Percentiles rank a stretch among this genome's conserved stretches.
These are phyloP conservation scores for Rhagonycha fulva DNA, from an alignment of 2,888 invertebrate genomes.

Conservation along the genomic window DNA sequence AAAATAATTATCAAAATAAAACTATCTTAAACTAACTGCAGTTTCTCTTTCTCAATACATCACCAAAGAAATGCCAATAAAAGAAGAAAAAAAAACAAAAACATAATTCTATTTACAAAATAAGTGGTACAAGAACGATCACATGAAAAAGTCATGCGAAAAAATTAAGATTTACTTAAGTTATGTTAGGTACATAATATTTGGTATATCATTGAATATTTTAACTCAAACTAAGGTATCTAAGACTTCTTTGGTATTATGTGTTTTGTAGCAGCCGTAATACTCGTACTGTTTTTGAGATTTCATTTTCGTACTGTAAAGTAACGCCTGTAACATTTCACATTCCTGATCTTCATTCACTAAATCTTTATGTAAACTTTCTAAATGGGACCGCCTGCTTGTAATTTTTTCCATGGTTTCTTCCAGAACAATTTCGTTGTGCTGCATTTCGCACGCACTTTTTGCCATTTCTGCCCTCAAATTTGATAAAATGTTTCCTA, in stretches of 20 bases:
- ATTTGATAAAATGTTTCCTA: constrained; percentile 46
- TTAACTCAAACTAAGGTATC: constrained; percentile 54
- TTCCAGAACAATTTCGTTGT: constrained; percentile 53
- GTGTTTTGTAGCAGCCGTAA: constrained; percentile 36
- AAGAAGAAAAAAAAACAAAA: constrained; percentile 17
- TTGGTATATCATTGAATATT: constrained; percentile 51
- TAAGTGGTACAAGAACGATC: constrained; percentile 22
- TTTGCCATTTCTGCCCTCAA: constrained; percentile 53
- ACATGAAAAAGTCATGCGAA: constrained; percentile 22
- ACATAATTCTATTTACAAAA: constrained; percentile 34
- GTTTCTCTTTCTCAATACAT: too few relatives aligned
- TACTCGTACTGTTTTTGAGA: constrained; percentile 28
- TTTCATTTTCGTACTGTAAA: constrained; percentile 46
- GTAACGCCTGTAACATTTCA: constrained; percentile 53
- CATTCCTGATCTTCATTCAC: constrained; percentile 51
- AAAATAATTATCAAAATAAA: too few relatives aligned
- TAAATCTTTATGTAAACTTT: constrained; percentile 50
- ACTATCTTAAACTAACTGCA: too few relatives aligned
- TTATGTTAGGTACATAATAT: constrained; percentile 54
- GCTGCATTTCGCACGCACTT: constrained; percentile 55
- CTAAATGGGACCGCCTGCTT: constrained; percentile 45
- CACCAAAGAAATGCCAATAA: too few relatives aligned
- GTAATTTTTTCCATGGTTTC: constrained; percentile 51
- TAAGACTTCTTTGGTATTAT: constrained; percentile 56
- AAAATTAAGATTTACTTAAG: constrained; percentile 20